Evolutionary conservation across 1,140 invertebrate genomes (phyloP).

Genomic region (Probaryconus sp.): DNA sequence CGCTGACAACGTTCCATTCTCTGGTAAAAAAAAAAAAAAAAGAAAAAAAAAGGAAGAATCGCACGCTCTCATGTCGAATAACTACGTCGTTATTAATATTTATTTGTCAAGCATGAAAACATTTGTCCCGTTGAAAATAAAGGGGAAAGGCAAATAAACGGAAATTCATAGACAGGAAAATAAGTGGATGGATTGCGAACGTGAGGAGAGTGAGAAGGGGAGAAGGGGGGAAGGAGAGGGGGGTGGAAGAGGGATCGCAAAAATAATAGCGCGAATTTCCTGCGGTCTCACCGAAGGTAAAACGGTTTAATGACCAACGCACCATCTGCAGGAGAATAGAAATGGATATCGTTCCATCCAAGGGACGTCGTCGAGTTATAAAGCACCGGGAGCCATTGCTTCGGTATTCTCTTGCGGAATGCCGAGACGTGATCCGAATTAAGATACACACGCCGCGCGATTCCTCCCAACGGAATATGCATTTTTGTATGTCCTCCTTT

Average conservation of each 20-base stretch:
- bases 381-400: slow-evolving; percentile 44
- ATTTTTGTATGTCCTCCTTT: slow-evolving; percentile 41
- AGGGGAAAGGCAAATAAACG: no score
- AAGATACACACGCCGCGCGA: slow-evolving; percentile 33
- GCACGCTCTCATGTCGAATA: not conserved
- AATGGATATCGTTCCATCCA: slow-evolving; percentile 46
- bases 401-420: slow-evolving; percentile 56
- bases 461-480: slow-evolving; percentile 47
- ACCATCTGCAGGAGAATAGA: slow-evolving; percentile 24
- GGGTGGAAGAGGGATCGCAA: no score
- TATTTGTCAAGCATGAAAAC: not conserved
- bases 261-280: slow-evolving; percentile 14
- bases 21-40: not conserved
- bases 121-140: not conserved
- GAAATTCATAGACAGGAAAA: no score
- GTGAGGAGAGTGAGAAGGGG: no score
- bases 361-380: slow-evolving; percentile 60
- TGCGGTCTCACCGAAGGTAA: not conserved
- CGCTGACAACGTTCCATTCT: not conserved
- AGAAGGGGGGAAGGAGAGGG: no score
- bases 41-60: no score
- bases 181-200: no score
- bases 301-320: slow-evolving; percentile 27
- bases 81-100: not conserved
- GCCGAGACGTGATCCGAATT: slow-evolving; percentile 53